Evolutionary conservation across 2,113 vertebrate genomes (phyloP).

Genomic region (Muntiacus muntjak): DNA sequence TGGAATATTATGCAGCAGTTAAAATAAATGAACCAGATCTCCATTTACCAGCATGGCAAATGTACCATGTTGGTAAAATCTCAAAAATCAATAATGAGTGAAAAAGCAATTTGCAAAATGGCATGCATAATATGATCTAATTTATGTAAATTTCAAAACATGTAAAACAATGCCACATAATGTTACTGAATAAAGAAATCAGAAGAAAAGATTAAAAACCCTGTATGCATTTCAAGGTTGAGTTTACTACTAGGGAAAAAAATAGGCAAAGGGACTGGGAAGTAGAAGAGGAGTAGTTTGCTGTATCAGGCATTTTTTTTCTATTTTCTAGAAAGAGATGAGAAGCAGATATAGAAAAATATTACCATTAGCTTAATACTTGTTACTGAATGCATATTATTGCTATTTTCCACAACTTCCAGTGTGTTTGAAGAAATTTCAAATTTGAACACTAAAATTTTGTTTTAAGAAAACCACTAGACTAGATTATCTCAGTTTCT

Average conservation of each 20-base stretch:
- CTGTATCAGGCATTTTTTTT: not conserved
- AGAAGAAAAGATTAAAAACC: not conserved
- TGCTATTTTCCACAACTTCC: constrained; percentile 5
- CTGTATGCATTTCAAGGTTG: not conserved
- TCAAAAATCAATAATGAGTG: not conserved
- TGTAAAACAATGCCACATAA: not conserved
- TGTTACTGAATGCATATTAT: not conserved
- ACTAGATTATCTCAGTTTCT: not conserved
- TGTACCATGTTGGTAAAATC: not conserved
- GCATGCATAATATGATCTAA: not conserved
- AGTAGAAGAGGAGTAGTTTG: not conserved
- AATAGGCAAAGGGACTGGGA: not conserved
- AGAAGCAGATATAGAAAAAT: not conserved
- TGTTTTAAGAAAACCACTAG: not conserved
- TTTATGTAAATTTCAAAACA: not conserved
- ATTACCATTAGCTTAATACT: not conserved
- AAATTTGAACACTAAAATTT: not conserved
- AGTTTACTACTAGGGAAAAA: not conserved
- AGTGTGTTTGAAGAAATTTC: constrained; percentile 6
- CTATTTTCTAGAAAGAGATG: not conserved
- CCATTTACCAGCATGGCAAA: not conserved
- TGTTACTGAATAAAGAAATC: not conserved
- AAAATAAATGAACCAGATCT: not conserved
- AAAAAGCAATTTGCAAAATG: constrained; percentile 1
- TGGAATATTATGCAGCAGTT: not conserved